Base-by-base conservation (phyloP, 2,113 vertebrate genomes). In the Eleginops maclovinus region DNA sequence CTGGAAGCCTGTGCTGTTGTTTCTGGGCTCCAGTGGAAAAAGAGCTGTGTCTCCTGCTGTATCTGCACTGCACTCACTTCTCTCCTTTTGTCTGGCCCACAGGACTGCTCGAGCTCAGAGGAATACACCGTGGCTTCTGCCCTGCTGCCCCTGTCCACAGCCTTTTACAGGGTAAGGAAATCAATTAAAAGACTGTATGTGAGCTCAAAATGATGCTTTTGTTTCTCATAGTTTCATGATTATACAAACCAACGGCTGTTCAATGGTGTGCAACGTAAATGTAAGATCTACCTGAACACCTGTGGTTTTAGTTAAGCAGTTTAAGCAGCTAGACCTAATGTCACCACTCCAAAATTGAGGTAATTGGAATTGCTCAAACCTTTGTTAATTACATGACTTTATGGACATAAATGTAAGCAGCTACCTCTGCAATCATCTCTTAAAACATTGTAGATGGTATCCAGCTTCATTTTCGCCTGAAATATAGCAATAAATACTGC, bases 81-180 rank as follows among this genome's bases (percentile, higher is more conserved):
- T 72, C 64, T 86, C 26, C 81, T 82, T 40, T 3, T 91, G 56
- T 95, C 75, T 89, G 88, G 92, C 88, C 55, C 81, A 14, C 94
- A 99, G 98, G 98, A 99, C 93, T 99, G 98, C 87, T 99, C 98
- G 55, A 97, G 95, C 92, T 96, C 96, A 36, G 98, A 99, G 87
- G 98, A 99, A 85, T 99, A 95, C 75, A 96, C 90, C 3, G 96
- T 99, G 79, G 98, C 98, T 81, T 94, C 97, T 71, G 96, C 97
- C 0, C 90, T 99, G 75, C 94, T 99, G 56, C 98, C 98, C 67
- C 93, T 99, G 85, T 97, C 96, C 0, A 98, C 98, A 70, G 97
- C 96, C 72, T 99, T 99, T 93, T 99, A 98, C 85, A 94, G 98
- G 96, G 98, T 99, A 91, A 97, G 97, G 68, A 61, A 51, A 68